Conservation (phyloP, 1,140 invertebrate genomes). For the Dendroctonus valens region DNA sequence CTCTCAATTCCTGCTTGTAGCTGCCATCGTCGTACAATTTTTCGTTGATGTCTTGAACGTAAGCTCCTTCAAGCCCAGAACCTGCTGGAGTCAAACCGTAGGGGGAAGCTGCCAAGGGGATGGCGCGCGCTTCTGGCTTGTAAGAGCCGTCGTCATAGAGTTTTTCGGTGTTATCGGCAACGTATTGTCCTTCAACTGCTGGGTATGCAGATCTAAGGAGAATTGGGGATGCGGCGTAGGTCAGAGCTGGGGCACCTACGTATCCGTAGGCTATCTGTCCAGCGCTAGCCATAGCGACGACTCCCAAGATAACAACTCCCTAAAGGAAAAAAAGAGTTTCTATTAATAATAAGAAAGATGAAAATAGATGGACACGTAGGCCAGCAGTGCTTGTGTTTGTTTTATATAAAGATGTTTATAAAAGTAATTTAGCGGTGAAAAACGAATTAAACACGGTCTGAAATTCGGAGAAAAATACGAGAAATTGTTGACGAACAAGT, state of each 20-base stretch:
- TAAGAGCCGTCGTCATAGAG: slow-evolving; percentile 48
- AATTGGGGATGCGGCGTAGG: slow-evolving; percentile 15
- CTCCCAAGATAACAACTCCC: slow-evolving; percentile 31
- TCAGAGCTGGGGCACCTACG: slow-evolving; percentile 8
- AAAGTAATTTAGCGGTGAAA: too few relatives aligned
- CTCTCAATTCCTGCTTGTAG: slow-evolving; percentile 38
- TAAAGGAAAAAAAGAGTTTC: slow-evolving; percentile 2
- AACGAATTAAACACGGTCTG: too few relatives aligned
- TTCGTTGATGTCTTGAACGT: slow-evolving; percentile 41
- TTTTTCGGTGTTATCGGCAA: slow-evolving; percentile 42
- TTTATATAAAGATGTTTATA: too few relatives aligned
- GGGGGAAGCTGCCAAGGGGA: slow-evolving; percentile 40
- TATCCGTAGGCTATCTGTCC: slow-evolving; percentile 9
- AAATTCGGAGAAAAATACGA: too few relatives aligned
- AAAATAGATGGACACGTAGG: too few relatives aligned
- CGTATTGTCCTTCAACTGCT: slow-evolving; percentile 45
- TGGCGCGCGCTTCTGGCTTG: slow-evolving; percentile 38
- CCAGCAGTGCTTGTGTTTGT: too few relatives aligned
- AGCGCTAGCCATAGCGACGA: slow-evolving; percentile 27
- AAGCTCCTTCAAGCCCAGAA: slow-evolving; percentile 42
- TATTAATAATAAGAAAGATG: not conserved
- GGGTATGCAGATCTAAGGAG: slow-evolving; percentile 12
- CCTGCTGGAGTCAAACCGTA: slow-evolving; percentile 41
- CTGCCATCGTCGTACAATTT: slow-evolving; percentile 43
- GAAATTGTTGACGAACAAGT: too few relatives aligned